phyloP scores from a whole-genome alignment of 2,113 vertebrate species.

The Falco punctatus region DNA sequence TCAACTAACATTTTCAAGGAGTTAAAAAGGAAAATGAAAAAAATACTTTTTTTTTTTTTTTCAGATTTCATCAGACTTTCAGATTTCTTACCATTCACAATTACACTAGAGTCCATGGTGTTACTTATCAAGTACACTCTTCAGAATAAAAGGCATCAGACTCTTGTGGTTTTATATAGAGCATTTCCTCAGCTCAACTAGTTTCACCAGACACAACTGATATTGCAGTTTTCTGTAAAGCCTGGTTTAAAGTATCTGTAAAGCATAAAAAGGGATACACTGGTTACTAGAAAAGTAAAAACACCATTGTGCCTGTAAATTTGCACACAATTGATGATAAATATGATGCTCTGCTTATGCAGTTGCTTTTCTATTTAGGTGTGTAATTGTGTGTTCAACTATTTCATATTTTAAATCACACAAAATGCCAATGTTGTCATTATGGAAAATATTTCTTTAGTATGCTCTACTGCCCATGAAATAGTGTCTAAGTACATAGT shows the following conservation, averaged over 20 bases:
- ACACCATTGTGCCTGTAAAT: neutral
- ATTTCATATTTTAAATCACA: neutral
- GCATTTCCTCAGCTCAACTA: neutral
- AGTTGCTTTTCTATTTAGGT: neutral
- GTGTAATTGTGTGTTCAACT: neutral
- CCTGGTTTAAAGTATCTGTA: neutral
- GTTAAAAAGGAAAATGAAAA: neutral
- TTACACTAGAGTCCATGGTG: neutral
- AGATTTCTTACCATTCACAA: neutral
- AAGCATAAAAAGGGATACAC: neutral
- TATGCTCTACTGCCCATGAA: neutral
- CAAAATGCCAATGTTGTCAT: neutral
- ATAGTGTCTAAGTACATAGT: neutral
- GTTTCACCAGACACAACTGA: neutral
- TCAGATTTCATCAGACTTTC: neutral
- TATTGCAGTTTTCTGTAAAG: neutral
- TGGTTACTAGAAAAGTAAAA: neutral
- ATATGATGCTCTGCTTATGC: neutral
- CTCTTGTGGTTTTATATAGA: neutral
- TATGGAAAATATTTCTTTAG: neutral
- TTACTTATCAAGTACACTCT: neutral
- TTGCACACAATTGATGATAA: neutral
- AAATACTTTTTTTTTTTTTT: neutral
- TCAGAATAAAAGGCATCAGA: neutral
- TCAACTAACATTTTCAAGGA: neutral